Conservation (phyloP, 2,888 invertebrate genomes). For the Idaea aversata region DNA sequence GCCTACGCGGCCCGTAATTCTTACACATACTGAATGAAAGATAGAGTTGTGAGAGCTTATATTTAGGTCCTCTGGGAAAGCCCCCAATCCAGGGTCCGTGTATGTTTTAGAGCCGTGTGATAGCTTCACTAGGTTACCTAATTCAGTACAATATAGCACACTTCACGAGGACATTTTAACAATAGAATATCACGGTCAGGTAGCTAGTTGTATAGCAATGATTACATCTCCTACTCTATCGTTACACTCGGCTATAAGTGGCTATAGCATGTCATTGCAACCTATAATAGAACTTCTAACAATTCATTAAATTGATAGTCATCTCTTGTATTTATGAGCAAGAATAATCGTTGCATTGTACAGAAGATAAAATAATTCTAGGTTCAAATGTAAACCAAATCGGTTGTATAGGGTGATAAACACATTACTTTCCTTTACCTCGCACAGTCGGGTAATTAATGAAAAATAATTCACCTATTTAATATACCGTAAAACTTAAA, state of each 20-base stretch:
- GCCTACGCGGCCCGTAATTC: no score
- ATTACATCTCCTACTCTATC: slow-evolving; percentile 50
- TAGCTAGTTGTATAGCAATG: slow-evolving; percentile 57
- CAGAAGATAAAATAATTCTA: not conserved
- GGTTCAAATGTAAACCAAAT: not conserved
- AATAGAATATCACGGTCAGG: slow-evolving; percentile 41
- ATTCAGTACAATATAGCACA: slow-evolving; percentile 9
- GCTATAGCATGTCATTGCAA: slow-evolving; percentile 10
- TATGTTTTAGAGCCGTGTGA: no score
- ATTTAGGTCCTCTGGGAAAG: no score
- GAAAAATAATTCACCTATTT: not conserved
- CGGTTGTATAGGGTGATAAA: no score
- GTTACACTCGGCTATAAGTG: slow-evolving; percentile 19
- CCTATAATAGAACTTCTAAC: not conserved
- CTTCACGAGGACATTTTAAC: slow-evolving; percentile 51
- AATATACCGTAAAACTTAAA: not conserved
- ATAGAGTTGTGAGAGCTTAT: no score
- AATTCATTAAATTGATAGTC: not conserved
- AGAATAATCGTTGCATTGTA: not conserved
- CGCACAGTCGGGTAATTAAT: not conserved
- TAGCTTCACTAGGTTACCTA: not conserved
- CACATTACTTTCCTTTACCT: no score
- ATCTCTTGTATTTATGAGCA: not conserved
- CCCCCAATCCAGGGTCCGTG: no score
- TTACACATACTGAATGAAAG: no score